Evolutionary conservation across 2,888 invertebrate genomes (phyloP), one percentile per base, ranked within the genome.

Genomic region (Leuctra nigra): DNA sequence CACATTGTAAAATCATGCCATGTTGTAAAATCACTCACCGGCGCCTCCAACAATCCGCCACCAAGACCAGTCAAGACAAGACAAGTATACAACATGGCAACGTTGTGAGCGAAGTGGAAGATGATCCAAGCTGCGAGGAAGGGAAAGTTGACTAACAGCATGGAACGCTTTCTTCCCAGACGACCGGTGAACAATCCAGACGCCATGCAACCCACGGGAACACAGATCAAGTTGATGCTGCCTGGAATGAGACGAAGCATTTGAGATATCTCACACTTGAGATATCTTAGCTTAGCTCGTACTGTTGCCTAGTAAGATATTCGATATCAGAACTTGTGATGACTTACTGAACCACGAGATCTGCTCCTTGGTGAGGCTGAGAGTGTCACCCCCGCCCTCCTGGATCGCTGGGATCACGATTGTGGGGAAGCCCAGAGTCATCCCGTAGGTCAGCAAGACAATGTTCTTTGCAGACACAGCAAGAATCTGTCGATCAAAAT

Each of bases 381-480:
- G 13, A 14, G 24, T 44, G 24, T 50, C 54, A 29, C 74, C 73
- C 35, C 68, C 71, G 1, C 79, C 81, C 47, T 79, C 72, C 60
- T 73, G 76, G 39, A 90, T 77, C 6, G 84, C 84, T 4, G 89
- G 88, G 64, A 90, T 87, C 16, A 89, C 78, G 60, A 90, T 87
- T 3, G 90, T 88, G 1, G 88, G 83, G 64, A 87, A 89, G 0
- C 90, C 90, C 47, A 90, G 71, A 0, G 88, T 86, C 80, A 87
- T 85, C 54, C 90, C 90, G 38, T 59, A 61, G 1, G 57, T 84
- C 63, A 88, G 72, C 33, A 90, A 76, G 35, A 90, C 74, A 57
- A 87, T 75, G 72, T 90, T 91, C 72, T 91, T 91, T 18, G 87
- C 86, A 65, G 82, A 80, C 24, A 88, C 87, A n/a, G 90, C 90